Percentiles rank a stretch among this genome's conserved stretches.
Evolutionary conservation across 2,888 invertebrate genomes (phyloP).

Genomic region (Stictocephala bisonia): DNA sequence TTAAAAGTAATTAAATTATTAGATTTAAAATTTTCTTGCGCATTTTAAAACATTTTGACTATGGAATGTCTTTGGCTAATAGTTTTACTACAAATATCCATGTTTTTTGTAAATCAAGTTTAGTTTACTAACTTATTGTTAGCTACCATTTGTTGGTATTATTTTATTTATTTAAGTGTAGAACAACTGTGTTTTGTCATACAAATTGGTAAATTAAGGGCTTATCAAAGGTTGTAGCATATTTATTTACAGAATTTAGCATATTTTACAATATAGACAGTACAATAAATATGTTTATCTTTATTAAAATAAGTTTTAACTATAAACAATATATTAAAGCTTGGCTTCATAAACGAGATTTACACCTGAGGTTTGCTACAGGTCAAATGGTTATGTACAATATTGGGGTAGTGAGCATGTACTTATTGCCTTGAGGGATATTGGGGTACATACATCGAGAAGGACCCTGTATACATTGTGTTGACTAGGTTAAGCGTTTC

Average conservation of each 20-base stretch:
- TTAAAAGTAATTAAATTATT: too few relatives aligned
- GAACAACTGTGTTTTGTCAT: too few relatives aligned
- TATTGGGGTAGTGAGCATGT: conserved; percentile 13
- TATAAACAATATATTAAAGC: conserved; percentile 35
- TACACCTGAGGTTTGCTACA: not conserved
- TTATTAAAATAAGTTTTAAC: conserved; percentile 10
- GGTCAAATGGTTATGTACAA: conserved; percentile 1
- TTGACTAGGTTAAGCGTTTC: not conserved
- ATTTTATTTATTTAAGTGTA: too few relatives aligned
- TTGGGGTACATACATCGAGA: not conserved
- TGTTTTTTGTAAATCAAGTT: too few relatives aligned
- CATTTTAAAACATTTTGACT: too few relatives aligned
- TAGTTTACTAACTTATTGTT: too few relatives aligned
- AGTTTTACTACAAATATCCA: too few relatives aligned
- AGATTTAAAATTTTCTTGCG: too few relatives aligned
- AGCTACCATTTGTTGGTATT: too few relatives aligned
- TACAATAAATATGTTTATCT: conserved; percentile 1
- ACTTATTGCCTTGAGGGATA: too few relatives aligned
- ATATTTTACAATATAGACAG: conserved; percentile 34
- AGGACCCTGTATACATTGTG: not conserved
- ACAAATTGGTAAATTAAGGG: too few relatives aligned
- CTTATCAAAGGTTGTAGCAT: conserved; percentile 31
- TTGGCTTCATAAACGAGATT: not conserved
- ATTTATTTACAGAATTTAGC: conserved; percentile 32
- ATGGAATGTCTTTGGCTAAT: too few relatives aligned